A percentile compares a stretch with the other conserved stretches of the same genome.
These are phyloP conservation scores for Antedon mediterranea DNA, from an alignment of 53 echinoderm and acorn worm genomes.

Conservation along the genomic window DNA sequence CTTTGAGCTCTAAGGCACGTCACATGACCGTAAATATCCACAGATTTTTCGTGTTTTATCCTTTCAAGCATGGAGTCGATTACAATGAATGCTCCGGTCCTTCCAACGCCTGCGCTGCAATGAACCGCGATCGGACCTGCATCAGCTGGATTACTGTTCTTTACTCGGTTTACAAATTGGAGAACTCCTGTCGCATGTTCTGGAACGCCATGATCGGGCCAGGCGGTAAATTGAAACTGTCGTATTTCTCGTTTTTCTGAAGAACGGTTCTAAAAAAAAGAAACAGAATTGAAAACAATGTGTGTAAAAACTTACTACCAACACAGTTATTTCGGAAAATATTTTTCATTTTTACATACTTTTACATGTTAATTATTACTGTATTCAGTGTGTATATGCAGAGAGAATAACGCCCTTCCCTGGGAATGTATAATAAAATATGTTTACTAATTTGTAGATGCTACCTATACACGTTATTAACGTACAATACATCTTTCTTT, in stretches of 20 bases:
- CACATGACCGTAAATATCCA: slow-evolving; percentile 97
- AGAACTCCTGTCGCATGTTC: slow-evolving; percentile 75
- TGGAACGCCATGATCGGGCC: slow-evolving; percentile 92
- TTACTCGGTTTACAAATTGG: slow-evolving; percentile 85
- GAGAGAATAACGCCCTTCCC: too few species aligned
- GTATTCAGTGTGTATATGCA: too few species aligned
- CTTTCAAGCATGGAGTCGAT: slow-evolving; percentile 96
- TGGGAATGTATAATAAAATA: too few species aligned
- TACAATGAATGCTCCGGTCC: slow-evolving; percentile 94
- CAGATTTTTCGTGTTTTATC: slow-evolving; percentile 92
- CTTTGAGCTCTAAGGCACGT: slow-evolving; percentile 80
- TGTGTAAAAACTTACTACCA: too few species aligned
- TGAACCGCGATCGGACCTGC: slow-evolving; percentile 91
- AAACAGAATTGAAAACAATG: slow-evolving; percentile 5
- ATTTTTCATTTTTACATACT: background rate
- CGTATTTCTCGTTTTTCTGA: slow-evolving; percentile 89
- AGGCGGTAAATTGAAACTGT: slow-evolving; percentile 96
- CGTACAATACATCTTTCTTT: too few species aligned
- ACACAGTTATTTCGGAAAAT: background rate
- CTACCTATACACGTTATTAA: too few species aligned
- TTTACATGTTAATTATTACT: too few species aligned
- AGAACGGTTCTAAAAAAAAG: slow-evolving; percentile 43
- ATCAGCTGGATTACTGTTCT: slow-evolving; percentile 91
- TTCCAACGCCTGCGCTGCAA: slow-evolving; percentile 96
- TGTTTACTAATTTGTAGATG: too few species aligned